Conservation (phyloP, 2,888 invertebrate species). For the Meghimatium bilineatum region DNA sequence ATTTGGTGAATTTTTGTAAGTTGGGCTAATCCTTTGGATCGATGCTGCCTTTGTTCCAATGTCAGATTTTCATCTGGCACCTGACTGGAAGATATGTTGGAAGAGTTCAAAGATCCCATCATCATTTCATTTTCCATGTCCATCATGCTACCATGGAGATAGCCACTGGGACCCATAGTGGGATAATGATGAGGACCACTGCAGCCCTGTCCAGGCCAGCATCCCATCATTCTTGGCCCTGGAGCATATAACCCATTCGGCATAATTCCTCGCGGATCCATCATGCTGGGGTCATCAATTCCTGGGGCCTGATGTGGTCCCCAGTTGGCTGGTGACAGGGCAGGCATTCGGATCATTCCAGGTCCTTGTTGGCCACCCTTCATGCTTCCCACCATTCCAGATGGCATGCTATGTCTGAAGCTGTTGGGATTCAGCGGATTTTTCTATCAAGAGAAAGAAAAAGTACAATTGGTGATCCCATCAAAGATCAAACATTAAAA, state of each 20-base stretch:
- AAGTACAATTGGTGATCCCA: slow-evolving; percentile 57
- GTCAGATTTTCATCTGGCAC: slow-evolving; percentile 88
- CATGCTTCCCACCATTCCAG: slow-evolving; percentile 51
- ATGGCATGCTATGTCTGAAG: slow-evolving; percentile 8
- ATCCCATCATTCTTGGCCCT: slow-evolving; percentile 56
- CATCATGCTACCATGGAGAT: slow-evolving; percentile 35
- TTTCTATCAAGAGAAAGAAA: slow-evolving; percentile 37
- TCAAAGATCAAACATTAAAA: not conserved
- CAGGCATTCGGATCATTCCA: slow-evolving; percentile 46
- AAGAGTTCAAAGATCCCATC: slow-evolving; percentile 39
- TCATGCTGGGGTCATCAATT: slow-evolving; percentile 54
- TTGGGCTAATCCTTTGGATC: slow-evolving; percentile 94
- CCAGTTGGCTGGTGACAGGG: slow-evolving; percentile 47
- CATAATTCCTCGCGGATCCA: slow-evolving; percentile 50
- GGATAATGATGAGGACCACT: slow-evolving; percentile 18
- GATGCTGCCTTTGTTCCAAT: slow-evolving; percentile 94
- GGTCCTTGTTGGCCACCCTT: slow-evolving; percentile 59
- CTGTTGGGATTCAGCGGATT: slow-evolving; percentile 43
- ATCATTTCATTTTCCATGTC: slow-evolving; percentile 41
- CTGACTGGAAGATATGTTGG: slow-evolving; percentile 72
- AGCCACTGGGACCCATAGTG: slow-evolving; percentile 41
- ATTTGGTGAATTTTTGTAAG: slow-evolving; percentile 85
- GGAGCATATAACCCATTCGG: slow-evolving; percentile 53
- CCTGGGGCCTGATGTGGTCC: slow-evolving; percentile 42
- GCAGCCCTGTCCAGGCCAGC: slow-evolving; percentile 41